Conservation (phyloP, 2,113 vertebrate genomes). For the Otus sunia region DNA sequence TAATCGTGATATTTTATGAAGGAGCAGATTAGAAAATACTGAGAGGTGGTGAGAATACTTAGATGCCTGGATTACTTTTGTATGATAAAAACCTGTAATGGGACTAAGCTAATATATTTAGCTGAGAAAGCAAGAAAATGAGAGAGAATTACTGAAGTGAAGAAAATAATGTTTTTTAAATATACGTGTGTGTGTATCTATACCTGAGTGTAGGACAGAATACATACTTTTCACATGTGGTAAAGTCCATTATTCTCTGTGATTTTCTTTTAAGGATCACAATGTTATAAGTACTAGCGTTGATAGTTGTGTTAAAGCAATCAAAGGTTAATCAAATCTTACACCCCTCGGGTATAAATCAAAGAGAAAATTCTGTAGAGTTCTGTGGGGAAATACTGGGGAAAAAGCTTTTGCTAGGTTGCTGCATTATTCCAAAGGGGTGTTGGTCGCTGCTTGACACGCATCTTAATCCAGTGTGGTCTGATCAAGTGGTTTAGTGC, state of each 20-base stretch:
- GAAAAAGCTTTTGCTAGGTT: too few species aligned
- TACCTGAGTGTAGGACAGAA: accelerated
- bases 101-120: background rate
- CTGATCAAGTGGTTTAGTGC: background rate
- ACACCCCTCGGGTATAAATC: background rate
- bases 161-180: background rate
- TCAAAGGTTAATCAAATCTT: background rate
- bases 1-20: background rate
- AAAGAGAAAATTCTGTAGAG: background rate
- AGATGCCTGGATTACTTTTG: background rate
- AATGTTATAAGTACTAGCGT: background rate
- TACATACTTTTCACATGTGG: too few species aligned
- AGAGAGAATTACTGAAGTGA: background rate
- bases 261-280: background rate
- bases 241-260: background rate
- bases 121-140: background rate
- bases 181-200: accelerated
- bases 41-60: background rate
- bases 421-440: background rate
- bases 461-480: background rate
- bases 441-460: background rate
- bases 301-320: background rate
- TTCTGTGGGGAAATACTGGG: background rate
- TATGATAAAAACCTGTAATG: background rate
- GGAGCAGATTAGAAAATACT: background rate